phyloP scores from a whole-genome alignment of 1,140 invertebrate genomes.

The Drosophila pallidifrons region DNA sequence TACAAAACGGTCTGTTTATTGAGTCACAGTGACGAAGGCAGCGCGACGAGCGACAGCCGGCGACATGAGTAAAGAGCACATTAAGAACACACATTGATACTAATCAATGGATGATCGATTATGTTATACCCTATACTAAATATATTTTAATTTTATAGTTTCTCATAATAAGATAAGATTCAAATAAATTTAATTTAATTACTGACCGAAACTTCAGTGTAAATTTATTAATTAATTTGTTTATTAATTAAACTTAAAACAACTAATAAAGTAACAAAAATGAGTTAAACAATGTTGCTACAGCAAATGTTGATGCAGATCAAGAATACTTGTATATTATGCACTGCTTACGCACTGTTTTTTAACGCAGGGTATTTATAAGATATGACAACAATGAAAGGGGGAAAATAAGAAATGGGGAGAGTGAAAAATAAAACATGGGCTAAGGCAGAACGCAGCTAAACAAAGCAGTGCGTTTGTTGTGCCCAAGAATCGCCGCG shows the following conservation, averaged over 20 bases:
- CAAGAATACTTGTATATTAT: not conserved
- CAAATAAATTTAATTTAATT: too few species aligned
- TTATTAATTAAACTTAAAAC: too few species aligned
- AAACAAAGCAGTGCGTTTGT: conserved; percentile 44
- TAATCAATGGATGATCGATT: not conserved
- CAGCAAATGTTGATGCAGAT: not conserved
- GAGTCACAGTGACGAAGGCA: conserved; percentile 39
- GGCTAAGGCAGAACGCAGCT: conserved; percentile 6
- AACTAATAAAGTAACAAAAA: not conserved
- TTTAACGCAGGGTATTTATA: conserved; percentile 1
- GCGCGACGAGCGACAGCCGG: conserved; percentile 15
- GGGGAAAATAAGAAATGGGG: not conserved
- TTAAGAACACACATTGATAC: conserved; percentile 1
- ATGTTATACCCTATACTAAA: not conserved
- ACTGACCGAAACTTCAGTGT: too few species aligned
- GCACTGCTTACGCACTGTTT: not conserved
- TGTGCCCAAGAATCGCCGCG: conserved; percentile 40
- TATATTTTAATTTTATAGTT: too few species aligned
- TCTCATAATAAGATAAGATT: too few species aligned
- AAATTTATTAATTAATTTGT: too few species aligned
- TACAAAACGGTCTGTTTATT: conserved; percentile 70
- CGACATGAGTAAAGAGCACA: conserved; percentile 21
- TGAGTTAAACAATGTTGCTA: too few species aligned
- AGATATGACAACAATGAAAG: not conserved
- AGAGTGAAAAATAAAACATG: not conserved